Conservation (phyloP, 2,888 invertebrate genomes). For the Meiosimyza platycephala region DNA sequence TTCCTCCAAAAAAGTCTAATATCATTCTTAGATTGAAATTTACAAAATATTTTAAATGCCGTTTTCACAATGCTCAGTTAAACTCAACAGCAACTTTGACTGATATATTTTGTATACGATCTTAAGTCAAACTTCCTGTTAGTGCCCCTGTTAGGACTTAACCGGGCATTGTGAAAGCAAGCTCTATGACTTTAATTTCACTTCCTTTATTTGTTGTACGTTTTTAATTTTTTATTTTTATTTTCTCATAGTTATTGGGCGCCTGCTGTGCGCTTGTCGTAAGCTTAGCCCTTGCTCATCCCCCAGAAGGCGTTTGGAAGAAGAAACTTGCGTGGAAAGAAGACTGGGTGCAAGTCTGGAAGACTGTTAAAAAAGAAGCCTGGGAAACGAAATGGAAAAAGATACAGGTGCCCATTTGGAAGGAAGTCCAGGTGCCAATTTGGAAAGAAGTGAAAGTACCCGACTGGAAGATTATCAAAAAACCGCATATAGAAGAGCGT, state of each 20-base stretch:
- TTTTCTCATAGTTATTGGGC: conserved; percentile 58
- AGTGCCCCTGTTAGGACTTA: no score
- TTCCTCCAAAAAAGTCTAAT: no score
- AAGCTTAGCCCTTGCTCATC: conserved; percentile 62
- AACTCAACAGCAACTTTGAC: no score
- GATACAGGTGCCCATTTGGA: conserved; percentile 80
- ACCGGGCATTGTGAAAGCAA: no score
- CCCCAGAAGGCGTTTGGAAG: conserved; percentile 80
- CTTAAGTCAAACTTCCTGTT: no score
- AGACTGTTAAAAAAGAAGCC: conserved; percentile 77
- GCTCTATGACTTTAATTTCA: no score
- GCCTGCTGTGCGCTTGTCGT: conserved; percentile 63
- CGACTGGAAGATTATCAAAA: conserved; percentile 74
- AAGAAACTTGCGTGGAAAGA: conserved; percentile 84
- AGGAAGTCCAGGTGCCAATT: conserved; percentile 79
- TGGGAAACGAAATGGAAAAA: conserved; percentile 85
- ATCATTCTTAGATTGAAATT: no score
- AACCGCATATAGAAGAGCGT: conserved; percentile 73
- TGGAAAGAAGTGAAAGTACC: conserved; percentile 80
- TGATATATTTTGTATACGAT: no score
- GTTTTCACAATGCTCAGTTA: no score
- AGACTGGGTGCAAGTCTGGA: conserved; percentile 78
- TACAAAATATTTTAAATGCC: no score
- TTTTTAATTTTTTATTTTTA: neutral
- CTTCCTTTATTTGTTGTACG: no score